Base-by-base conservation (phyloP, 2,797 vertebrate genomes). In the Sardinella longiceps region DNA sequence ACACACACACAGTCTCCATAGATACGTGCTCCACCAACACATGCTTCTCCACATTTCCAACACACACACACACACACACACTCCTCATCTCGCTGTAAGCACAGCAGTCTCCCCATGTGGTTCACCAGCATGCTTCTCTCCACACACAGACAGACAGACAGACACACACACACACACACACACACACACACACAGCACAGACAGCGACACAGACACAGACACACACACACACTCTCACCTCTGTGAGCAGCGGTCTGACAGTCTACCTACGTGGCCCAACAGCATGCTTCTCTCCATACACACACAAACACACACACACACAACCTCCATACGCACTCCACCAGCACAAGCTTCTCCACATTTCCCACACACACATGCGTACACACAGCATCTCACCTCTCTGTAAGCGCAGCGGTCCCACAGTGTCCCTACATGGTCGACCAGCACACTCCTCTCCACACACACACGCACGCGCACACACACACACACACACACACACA, bases 221-320 rank as follows among this genome's bases (percentile, higher is more conserved):
- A 56, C 12, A 46, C 39, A 53, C 2, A 39, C n/a, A 6, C 46
- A 23, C 12, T 46, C 37, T 37, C 80, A 94, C 95, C 91, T 95
- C 95, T 91, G 93, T 94, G 88, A 93, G 53, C 84, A 84, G 18
- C 88, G 84, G 20, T 82, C 39, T 60, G 93, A 93, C 80, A 96
- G 83, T 23, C 28, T 85, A 33, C 20, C 0, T 33, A 95, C 87
- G 45, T 94, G 92, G 11, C 70, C 84, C n/a, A 87, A 58, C 51
- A 95, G 91, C 43, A 85, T 28, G 28, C 85, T 81, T 2, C 60
- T 90, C 70, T n/a, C n/a, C n/a, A n/a, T n/a, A n/a, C n/a, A n/a
- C n/a, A n/a, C n/a, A n/a, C n/a, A n/a, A n/a, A n/a, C n/a, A n/a
- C n/a, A n/a, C n/a, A n/a, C n/a, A n/a, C n/a, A n/a, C n/a, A n/a